A percentile compares a stretch with the other conserved stretches of the same genome.
Conservation (phyloP, 2,888 invertebrate genomes). For the Tetragonula carbonaria region DNA sequence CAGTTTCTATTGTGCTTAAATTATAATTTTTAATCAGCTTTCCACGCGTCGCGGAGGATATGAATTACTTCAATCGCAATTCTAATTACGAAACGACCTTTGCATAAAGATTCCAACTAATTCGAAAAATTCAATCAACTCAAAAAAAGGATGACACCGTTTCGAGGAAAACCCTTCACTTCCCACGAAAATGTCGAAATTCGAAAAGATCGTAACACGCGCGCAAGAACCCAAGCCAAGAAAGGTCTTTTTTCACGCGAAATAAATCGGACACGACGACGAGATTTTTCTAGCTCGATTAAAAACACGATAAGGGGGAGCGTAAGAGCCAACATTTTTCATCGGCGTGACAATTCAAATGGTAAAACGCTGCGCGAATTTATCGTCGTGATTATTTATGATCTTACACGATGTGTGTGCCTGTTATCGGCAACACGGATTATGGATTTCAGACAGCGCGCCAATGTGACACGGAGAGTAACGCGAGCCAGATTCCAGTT, state of each 20-base stretch:
- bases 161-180: no score
- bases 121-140: no score
- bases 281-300: conserved; percentile 41
- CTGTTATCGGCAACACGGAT: conserved; percentile 40
- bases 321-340: conserved; percentile 40
- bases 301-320: conserved; percentile 36
- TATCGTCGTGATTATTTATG: conserved; percentile 54
- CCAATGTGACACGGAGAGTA: neutral
- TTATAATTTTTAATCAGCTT: no score
- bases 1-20: no score
- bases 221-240: neutral
- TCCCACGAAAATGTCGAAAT: no score
- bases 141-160: no score
- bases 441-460: conserved; percentile 28
- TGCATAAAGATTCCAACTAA: no score
- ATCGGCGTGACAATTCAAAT: conserved; percentile 28
- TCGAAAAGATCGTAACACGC: no score
- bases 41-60: no score
- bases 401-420: conserved; percentile 30
- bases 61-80: no score
- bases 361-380: conserved; percentile 41
- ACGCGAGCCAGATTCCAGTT: neutral
- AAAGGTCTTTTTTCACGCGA: neutral
- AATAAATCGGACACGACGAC: conserved; percentile 23
- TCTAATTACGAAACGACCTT: no score